Evolutionary conservation across 2,888 invertebrate species (phyloP).

Genomic region (Suillia variegata): DNA sequence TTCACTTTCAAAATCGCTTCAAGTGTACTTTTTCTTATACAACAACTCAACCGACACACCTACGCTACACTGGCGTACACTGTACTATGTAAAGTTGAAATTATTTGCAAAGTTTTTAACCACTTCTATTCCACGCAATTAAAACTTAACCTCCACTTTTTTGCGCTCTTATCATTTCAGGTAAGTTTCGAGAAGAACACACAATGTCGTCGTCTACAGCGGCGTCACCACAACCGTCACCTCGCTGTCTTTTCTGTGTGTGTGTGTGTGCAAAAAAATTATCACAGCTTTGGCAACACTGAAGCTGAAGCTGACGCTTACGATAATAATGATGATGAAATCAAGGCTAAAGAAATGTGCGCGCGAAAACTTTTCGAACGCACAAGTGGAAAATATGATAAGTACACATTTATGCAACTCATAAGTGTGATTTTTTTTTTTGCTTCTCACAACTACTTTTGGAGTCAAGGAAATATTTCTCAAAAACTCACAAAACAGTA

Average conservation of each 20-base stretch:
- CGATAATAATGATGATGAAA: not conserved
- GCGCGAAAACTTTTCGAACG: not conserved
- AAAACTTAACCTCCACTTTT: conserved; percentile 20
- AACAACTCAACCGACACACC: no score
- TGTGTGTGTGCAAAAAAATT: no score
- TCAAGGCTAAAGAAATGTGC: not conserved
- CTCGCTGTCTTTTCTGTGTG: no score
- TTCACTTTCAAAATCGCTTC: not conserved
- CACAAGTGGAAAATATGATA: conserved; percentile 20
- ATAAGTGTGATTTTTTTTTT: no score
- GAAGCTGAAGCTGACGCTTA: not conserved
- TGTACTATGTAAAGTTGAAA: no score
- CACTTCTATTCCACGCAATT: not conserved
- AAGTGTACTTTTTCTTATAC: not conserved
- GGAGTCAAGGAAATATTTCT: not conserved
- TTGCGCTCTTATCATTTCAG: conserved; percentile 3
- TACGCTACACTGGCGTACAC: no score
- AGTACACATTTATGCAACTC: conserved; percentile 16
- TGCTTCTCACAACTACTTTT: not conserved
- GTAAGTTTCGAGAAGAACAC: conserved; percentile 4
- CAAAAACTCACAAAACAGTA: no score
- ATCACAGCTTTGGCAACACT: not conserved
- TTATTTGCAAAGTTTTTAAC: not conserved
- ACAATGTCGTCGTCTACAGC: not conserved
- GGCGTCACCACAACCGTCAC: no score